Evolutionary conservation across 2,797 vertebrate species (phyloP).

Genomic region (Alfaro cultratus): DNA sequence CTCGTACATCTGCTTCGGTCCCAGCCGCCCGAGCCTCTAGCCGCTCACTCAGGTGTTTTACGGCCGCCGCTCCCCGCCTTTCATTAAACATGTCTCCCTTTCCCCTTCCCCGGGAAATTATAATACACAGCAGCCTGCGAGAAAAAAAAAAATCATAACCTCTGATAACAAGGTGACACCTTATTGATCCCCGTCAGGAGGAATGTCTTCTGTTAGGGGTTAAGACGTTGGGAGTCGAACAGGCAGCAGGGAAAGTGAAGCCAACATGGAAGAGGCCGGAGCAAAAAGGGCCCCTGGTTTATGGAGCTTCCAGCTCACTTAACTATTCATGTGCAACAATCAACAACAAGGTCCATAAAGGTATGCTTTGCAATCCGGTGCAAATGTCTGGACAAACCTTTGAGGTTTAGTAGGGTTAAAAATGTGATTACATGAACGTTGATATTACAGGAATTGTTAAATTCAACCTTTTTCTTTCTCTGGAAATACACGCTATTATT

Average conservation of each 20-base stretch:
- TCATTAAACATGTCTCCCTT: constrained; percentile 26
- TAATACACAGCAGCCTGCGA: constrained; percentile 16
- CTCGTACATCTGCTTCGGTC: constrained; percentile 45
- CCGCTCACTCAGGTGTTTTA: constrained; percentile 49
- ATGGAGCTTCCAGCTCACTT: background rate
- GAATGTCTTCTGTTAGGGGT: background rate
- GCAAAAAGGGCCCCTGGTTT: background rate
- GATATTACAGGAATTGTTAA: background rate
- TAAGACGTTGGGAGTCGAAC: constrained; percentile 17
- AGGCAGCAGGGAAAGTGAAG: background rate
- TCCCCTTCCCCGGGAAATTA: constrained; percentile 37
- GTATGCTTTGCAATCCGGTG: background rate
- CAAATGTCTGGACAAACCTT: constrained; percentile 8
- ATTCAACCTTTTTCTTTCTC: background rate
- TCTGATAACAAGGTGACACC: constrained; percentile 35
- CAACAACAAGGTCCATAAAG: background rate
- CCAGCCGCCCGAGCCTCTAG: constrained; percentile 29
- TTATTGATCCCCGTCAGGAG: constrained; percentile 50
- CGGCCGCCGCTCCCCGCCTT: constrained; percentile 25
- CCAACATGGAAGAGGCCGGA: background rate
- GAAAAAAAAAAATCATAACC: constrained; percentile 35
- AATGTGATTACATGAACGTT: background rate
- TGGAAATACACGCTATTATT: background rate
- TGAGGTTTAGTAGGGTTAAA: background rate
- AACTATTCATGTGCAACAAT: background rate